A percentile compares a stretch with the other conserved stretches of the same genome.
These are phyloP conservation scores for Halictus quadricinctus DNA, from an alignment of 2,888 invertebrate genomes.

Conservation along the genomic window DNA sequence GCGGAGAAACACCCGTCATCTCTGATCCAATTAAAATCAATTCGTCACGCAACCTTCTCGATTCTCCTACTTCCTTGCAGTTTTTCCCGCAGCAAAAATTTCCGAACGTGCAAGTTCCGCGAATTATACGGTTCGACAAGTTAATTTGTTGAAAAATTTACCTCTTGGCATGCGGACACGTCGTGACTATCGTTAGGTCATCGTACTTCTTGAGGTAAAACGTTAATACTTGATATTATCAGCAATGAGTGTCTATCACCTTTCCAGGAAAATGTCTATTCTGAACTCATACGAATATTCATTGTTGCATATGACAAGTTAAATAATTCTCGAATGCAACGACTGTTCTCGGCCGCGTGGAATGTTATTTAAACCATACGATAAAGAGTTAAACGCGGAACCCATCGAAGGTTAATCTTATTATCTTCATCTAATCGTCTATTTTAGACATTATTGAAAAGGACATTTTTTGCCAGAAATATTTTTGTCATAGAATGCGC, in stretches of 20 bases:
- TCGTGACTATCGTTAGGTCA: neutral
- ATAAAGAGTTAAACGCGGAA: neutral
- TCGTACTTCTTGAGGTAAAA: neutral
- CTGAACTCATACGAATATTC: neutral
- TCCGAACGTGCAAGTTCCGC: neutral
- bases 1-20: neutral
- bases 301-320: neutral
- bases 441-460: too few species aligned
- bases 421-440: too few species aligned
- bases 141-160: neutral
- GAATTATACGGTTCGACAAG: neutral
- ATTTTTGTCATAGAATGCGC: too few species aligned
- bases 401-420: neutral
- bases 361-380: neutral
- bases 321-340: neutral
- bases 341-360: neutral
- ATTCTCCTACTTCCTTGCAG: neutral
- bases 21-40: constrained; percentile 18
- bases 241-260: neutral
- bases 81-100: neutral
- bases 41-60: neutral
- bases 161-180: too few species aligned
- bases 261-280: neutral
- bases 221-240: neutral
- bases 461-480: too few species aligned